Percentiles rank a stretch among this genome's conserved stretches.
phyloP scores from a whole-genome alignment of 2,797 vertebrate genomes.

The Sardinella longiceps region DNA sequence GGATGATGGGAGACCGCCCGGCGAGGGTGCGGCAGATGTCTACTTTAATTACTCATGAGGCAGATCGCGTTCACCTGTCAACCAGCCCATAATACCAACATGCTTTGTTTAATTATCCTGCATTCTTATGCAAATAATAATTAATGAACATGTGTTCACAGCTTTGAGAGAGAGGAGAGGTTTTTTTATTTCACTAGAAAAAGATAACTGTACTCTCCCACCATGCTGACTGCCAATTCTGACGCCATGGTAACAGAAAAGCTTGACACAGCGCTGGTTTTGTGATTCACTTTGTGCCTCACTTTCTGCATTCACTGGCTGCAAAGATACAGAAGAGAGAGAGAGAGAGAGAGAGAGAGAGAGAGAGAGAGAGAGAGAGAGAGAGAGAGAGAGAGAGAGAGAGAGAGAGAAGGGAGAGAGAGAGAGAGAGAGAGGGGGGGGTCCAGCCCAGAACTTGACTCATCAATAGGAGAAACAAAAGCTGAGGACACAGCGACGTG shows the following conservation, averaged over 20 bases:
- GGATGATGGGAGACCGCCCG: constrained; percentile 34
- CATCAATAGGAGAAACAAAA: not conserved
- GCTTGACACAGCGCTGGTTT: not conserved
- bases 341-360: no score
- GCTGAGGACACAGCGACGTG: not conserved
- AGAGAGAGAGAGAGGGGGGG: no score
- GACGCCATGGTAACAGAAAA: constrained; percentile 21
- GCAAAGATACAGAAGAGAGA: not conserved
- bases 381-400: no score
- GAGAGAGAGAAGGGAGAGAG: no score
- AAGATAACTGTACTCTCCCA: constrained; percentile 25
- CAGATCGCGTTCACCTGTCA: constrained; percentile 32
- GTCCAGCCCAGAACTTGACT: not conserved
- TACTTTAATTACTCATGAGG: constrained; percentile 53
- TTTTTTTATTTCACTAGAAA: constrained; percentile 17
- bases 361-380: no score
- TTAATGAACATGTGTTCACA: constrained; percentile 24
- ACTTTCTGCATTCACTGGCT: not conserved
- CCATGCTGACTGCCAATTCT: not conserved
- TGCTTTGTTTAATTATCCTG: constrained; percentile 19
- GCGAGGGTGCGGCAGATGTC: constrained; percentile 48
- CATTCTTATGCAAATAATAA: constrained; percentile 20
- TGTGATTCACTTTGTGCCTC: not conserved
- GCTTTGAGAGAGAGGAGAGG: constrained; percentile 19
- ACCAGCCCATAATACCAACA: constrained; percentile 20